Base-by-base conservation (phyloP, 2,888 invertebrate genomes). In the Augiades crinisus region DNA sequence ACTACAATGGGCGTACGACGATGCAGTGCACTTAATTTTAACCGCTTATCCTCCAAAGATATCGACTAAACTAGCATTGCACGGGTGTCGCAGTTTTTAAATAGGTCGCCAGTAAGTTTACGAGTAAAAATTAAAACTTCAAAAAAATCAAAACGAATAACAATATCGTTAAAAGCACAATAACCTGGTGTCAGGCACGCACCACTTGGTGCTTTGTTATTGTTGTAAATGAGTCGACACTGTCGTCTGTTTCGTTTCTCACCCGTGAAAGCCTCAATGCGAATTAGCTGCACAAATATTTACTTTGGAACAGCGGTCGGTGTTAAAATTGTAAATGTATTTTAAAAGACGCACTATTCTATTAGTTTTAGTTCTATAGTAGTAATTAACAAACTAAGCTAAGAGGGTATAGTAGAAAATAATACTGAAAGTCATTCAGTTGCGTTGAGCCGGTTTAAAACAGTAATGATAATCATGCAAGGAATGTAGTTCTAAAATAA, bases 231-330 rank as follows among this genome's bases (percentile, higher is more conserved):
- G 82, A 88, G 68, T 66, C 70, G 75, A 65, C 69, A 72, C 78
- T 79, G 81, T 84, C 73, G 81, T 78, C 76, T 85, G 86, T 82
- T 81, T 79, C 81, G 72, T 80, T 84, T 83, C 86, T 72, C 71
- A 60, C 61, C 62, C 62, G 64, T 73, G 78, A 81, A 81, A 81
- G 68, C 78, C 72, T 78, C 70, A 80, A 84, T 83, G 83, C 83
- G 79, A 88, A 88, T 89, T 88, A 89, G 87, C 78, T 85, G 78
- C 68, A 75, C 67, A 78, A 89, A 89, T 81, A 88, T 89, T 88
- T 80, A 65, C 70, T 74, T 88, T 84, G 78, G 84, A 81, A 72
- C 76, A 67, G 63, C 63, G 70, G 62, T 72, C 74, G 69, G 61
- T 75, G 76, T 79, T 81, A 75, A 79, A 78, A 68, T 74, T 75